Base-by-base conservation (phyloP, 2,797 vertebrate genomes). In the Macroramphosus scolopax region DNA sequence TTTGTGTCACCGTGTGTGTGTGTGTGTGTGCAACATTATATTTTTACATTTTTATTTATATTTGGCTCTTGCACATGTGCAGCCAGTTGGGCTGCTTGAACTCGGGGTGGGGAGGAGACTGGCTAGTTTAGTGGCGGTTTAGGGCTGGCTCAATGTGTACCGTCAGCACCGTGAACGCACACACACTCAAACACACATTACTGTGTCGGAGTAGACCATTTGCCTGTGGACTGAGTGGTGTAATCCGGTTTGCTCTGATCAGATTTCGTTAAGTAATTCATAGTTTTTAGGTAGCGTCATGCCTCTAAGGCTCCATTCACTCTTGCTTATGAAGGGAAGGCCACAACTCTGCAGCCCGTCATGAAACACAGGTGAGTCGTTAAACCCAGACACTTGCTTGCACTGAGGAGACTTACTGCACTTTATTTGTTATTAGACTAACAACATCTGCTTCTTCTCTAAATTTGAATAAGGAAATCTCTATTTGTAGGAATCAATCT, bases 21-120 rank as follows among this genome's bases (percentile, higher is more conserved):
- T n/a, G n/a, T n/a, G n/a, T n/a, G n/a, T n/a, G n/a, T n/a, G n/a
- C n/a, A n/a, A n/a, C n/a, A n/a, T n/a, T n/a, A n/a, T n/a, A n/a
- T n/a, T n/a, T n/a, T n/a, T n/a, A n/a, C n/a, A n/a, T n/a, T n/a
- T n/a, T n/a, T n/a, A n/a, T n/a, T n/a, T n/a, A n/a, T n/a, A n/a
- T n/a, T n/a, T n/a, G n/a, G n/a, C n/a, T n/a, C n/a, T n/a, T n/a
- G 20, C 0, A 3, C 2, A 15, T 3, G 10, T 5, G 1, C 15
- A 29, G 22, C 29, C 33, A 25, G 83, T 68, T 3, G 16, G 63
- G 77, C 45, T 88, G 81, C 87, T 83, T 89, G 87, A 85, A 61
- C 73, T 55, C 10, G 26, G n/a, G 39, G 17, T 5, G 1, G 49
- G 53, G 51, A 61, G 67, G 63, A 68, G 38, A 64, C 49, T 50